phyloP scores from a whole-genome alignment of 2,888 invertebrate genomes.

The Phrixothrix hirtus region DNA sequence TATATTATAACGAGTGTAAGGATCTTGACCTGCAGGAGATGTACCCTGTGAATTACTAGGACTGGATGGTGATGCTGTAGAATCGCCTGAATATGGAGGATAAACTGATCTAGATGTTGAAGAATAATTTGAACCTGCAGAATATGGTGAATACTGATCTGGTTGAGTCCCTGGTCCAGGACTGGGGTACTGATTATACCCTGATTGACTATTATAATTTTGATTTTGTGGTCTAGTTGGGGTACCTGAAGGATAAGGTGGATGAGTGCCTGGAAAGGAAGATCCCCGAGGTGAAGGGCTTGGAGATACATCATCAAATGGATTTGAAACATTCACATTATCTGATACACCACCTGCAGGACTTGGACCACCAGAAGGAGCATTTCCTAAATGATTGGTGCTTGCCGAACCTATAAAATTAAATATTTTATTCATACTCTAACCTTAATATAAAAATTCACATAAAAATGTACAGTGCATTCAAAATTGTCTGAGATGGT shows the following conservation, averaged over 20 bases:
- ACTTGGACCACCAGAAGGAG: constrained; percentile 53
- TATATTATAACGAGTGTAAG: constrained; percentile 52
- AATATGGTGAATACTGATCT: constrained; percentile 63
- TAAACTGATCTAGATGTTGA: constrained; percentile 77
- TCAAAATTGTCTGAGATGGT: too few relatives aligned
- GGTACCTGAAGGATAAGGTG: constrained; percentile 55
- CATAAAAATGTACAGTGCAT: too few relatives aligned
- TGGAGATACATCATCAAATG: constrained; percentile 78
- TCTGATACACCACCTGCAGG: constrained; percentile 61
- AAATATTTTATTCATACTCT: background rate
- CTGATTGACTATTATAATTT: constrained; percentile 62
- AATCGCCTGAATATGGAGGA: constrained; percentile 70
- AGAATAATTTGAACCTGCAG: constrained; percentile 59
- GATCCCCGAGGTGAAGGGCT: constrained; percentile 53
- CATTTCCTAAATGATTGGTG: constrained; percentile 54
- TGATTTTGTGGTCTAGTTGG: constrained; percentile 55
- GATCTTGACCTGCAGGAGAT: constrained; percentile 52
- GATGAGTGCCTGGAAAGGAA: constrained; percentile 54
- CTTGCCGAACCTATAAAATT: constrained; percentile 50
- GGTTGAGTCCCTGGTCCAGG: constrained; percentile 60
- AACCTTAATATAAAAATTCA: too few relatives aligned
- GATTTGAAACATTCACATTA: constrained; percentile 85
- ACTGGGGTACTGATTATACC: constrained; percentile 70
- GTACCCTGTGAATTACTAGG: constrained; percentile 41
- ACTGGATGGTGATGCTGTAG: constrained; percentile 40